These are phyloP conservation scores for Syrmaticus mikado DNA, from an alignment of 2,113 vertebrate genomes.

Conservation along the genomic window DNA sequence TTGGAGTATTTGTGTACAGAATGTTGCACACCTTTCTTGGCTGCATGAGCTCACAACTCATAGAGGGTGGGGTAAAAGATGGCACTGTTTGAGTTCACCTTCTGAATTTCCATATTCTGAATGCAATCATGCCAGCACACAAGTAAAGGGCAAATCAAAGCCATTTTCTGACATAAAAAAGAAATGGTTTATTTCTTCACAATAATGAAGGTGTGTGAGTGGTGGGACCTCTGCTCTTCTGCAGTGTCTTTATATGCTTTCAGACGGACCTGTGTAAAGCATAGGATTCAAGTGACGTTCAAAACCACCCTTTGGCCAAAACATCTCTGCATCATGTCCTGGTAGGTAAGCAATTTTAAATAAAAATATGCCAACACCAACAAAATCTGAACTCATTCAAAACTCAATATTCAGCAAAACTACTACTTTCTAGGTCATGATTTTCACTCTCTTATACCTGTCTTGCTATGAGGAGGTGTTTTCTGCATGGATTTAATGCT, in stretches of 20 bases:
- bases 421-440: not conserved
- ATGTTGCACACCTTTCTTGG: not conserved
- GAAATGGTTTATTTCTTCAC: not conserved
- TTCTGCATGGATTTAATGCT: not conserved
- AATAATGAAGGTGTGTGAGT: not conserved
- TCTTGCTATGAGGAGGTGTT: not conserved
- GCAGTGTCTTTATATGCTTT: fast-evolving
- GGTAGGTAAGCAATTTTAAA: not conserved
- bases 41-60: not conserved
- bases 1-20: not conserved
- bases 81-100: not conserved
- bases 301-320: not conserved
- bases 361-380: not conserved
- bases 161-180: not conserved
- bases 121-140: not conserved
- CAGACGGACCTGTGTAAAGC: not conserved
- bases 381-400: not conserved
- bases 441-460: not conserved
- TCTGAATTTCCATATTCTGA: not conserved
- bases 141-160: not conserved
- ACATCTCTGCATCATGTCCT: not conserved
- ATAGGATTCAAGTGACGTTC: not conserved
- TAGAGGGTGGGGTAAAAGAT: not conserved
- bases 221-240: not conserved
- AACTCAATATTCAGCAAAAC: not conserved